Evolutionary conservation across 2,888 invertebrate genomes (phyloP).

Genomic region (Ypsolopha sequella): DNA sequence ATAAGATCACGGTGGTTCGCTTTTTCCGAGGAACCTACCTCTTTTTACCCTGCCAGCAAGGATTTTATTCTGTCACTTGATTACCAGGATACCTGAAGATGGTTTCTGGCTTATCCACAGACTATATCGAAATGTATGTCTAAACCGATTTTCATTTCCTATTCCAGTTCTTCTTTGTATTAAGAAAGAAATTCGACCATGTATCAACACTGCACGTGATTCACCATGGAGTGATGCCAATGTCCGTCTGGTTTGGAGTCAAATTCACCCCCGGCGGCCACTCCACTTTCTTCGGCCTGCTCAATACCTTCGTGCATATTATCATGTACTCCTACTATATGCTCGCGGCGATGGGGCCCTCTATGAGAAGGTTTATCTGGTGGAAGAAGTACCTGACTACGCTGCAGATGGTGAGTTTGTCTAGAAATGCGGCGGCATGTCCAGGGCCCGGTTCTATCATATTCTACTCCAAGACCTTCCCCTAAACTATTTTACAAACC

Average conservation of each 20-base stretch:
- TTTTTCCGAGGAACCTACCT: no score
- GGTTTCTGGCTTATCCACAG: no score
- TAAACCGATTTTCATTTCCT: neutral
- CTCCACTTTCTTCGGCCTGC: conserved; percentile 94
- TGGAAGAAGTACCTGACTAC: conserved; percentile 96
- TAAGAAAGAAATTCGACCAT: conserved; percentile 94
- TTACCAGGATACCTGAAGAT: no score
- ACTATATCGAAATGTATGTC: no score
- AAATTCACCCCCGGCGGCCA: conserved; percentile 98
- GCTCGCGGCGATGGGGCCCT: conserved; percentile 91
- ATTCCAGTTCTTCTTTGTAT: conserved; percentile 88
- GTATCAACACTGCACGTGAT: conserved; percentile 95
- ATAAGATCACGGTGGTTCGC: no score
- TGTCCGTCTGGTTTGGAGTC: conserved; percentile 97
- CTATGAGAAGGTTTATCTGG: conserved; percentile 89
- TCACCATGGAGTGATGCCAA: conserved; percentile 97
- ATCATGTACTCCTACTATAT: conserved; percentile 96
- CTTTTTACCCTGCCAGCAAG: no score
- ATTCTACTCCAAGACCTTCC: no score
- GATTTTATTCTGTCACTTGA: no score
- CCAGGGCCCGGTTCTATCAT: no score
- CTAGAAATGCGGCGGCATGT: no score
- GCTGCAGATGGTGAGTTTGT: conserved; percentile 83
- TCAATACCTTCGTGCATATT: conserved; percentile 97
- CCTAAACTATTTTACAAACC: no score